Conservation (phyloP, 2,113 vertebrate species). For the Echinops telfairi region DNA sequence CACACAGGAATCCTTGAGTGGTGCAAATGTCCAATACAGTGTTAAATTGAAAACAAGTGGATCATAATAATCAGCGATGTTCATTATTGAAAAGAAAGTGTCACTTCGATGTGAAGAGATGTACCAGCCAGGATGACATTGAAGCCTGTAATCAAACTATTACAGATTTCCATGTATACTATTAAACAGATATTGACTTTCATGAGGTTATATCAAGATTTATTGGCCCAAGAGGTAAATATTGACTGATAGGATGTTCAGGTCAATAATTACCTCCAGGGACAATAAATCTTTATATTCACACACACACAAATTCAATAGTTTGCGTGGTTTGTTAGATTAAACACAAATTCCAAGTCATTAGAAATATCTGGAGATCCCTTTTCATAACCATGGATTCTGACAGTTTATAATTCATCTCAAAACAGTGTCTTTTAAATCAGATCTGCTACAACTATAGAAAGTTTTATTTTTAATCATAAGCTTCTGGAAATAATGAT, state of each 20-base stretch:
- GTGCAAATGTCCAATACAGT: neutral
- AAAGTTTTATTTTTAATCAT: slow-evolving; percentile 77
- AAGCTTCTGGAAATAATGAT: slow-evolving; percentile 58
- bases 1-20: too few species aligned
- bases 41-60: neutral
- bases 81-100: neutral
- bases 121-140: slow-evolving; percentile 52
- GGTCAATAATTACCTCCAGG: slow-evolving; percentile 88
- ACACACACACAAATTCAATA: slow-evolving; percentile 82
- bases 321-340: slow-evolving; percentile 80
- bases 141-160: slow-evolving; percentile 80
- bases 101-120: neutral
- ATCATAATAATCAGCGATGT: neutral
- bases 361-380: slow-evolving; percentile 77
- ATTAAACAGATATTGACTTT: slow-evolving; percentile 90
- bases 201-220: slow-evolving; percentile 89
- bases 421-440: slow-evolving; percentile 76
- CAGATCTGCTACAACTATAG: slow-evolving; percentile 61
- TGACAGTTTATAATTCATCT: slow-evolving; percentile 80
- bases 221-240: slow-evolving; percentile 87
- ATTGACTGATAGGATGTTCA: slow-evolving; percentile 87
- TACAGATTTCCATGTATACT: slow-evolving; percentile 80
- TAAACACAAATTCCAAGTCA: slow-evolving; percentile 77
- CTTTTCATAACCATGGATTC: slow-evolving; percentile 68
- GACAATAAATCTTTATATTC: slow-evolving; percentile 87